Conservation (phyloP, 2,797 vertebrate species). For the Limnodromus scolopaceus region DNA sequence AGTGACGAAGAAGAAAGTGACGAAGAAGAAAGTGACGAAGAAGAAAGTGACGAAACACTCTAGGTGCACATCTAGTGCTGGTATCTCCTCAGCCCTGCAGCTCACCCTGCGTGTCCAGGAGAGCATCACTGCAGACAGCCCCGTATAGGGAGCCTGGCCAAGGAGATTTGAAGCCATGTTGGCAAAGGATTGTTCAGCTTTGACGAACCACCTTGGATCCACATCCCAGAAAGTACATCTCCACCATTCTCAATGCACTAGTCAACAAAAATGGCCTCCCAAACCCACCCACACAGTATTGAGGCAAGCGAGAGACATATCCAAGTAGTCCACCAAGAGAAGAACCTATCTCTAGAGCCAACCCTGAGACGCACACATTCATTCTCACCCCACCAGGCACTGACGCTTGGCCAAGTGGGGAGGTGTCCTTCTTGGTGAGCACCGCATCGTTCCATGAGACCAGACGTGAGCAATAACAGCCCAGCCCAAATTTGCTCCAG, state of each 20-base stretch:
- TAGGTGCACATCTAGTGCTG: too few relatives aligned
- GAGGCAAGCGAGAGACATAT: not conserved
- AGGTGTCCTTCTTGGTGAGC: not conserved
- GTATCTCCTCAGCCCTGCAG: not conserved
- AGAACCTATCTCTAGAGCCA: not conserved
- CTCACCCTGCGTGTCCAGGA: not conserved
- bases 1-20: not conserved
- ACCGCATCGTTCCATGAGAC: accelerated
- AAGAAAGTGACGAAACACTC: not conserved
- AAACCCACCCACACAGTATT: accelerated
- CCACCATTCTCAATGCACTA: not conserved
- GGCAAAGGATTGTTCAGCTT: not conserved
- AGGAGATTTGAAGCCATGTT: not conserved
- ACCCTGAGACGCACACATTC: not conserved
- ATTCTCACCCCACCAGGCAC: too few relatives aligned
- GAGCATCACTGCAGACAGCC: not conserved
- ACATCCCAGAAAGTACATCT: too few relatives aligned
- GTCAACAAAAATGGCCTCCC: not conserved
- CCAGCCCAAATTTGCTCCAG: not conserved
- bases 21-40: not conserved
- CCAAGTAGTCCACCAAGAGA: not conserved
- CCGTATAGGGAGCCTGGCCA: not conserved
- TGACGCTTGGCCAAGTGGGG: not conserved
- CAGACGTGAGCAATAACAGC: accelerated
- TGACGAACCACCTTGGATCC: not conserved